Evolutionary conservation across 1,140 invertebrate species (phyloP).

Genomic region (Dendrolimus kikuchii): DNA sequence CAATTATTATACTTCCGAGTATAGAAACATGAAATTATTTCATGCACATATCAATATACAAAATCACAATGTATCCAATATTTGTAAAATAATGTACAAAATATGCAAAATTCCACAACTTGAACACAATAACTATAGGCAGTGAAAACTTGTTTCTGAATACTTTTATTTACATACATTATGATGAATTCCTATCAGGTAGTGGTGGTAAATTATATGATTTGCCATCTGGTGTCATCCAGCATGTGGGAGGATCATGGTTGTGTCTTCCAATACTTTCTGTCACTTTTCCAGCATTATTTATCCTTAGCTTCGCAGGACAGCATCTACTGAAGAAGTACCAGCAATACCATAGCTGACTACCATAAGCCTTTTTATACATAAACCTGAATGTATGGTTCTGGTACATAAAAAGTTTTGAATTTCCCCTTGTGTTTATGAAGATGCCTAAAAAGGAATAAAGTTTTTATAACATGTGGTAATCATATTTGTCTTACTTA

Average conservation of each 20-base stretch:
- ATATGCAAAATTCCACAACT: no score
- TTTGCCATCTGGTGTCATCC: conserved; percentile 65
- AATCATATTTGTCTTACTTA: conserved; percentile 7
- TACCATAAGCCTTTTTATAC: conserved; percentile 66
- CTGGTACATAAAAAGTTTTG: conserved; percentile 64
- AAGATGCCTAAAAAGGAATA: conserved; percentile 57
- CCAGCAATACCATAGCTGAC: conserved; percentile 67
- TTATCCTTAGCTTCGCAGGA: conserved; percentile 58
- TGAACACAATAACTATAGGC: conserved; percentile 10
- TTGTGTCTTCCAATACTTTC: conserved; percentile 60
- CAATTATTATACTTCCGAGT: no score
- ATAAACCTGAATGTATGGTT: conserved; percentile 67
- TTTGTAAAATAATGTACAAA: no score
- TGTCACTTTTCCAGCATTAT: conserved; percentile 58
- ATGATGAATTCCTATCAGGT: conserved; percentile 35
- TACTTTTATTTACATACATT: conserved; percentile 24
- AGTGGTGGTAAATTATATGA: conserved; percentile 54
- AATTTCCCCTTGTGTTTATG: conserved; percentile 65
- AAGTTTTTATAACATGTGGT: conserved; percentile 17
- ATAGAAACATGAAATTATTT: no score
- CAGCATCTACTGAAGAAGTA: conserved; percentile 65
- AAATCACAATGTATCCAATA: no score
- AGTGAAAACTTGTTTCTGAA: conserved; percentile 35
- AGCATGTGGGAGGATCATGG: conserved; percentile 61
- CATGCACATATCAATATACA: no score